These are phyloP conservation scores for Carassius auratus DNA, from an alignment of 2,113 vertebrate species.

Conservation along the genomic window DNA sequence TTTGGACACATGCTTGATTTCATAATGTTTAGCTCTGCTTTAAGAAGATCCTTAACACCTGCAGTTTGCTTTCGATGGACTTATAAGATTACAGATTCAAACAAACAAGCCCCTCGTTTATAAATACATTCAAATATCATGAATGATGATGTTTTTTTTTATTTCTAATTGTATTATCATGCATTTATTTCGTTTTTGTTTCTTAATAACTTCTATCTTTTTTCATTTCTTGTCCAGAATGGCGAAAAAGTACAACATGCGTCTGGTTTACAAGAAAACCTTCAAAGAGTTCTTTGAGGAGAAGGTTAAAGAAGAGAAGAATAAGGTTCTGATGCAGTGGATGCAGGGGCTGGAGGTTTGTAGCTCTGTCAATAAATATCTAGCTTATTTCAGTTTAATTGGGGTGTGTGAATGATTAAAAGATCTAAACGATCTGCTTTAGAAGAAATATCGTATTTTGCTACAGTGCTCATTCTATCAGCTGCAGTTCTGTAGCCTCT, in stretches of 20 bases:
- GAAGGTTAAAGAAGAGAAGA: slow-evolving; percentile 86
- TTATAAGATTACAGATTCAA: too few relatives aligned
- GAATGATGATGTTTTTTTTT: not conserved
- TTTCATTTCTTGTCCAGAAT: slow-evolving; percentile 76
- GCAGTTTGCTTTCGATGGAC: too few relatives aligned
- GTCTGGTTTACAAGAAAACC: slow-evolving; percentile 86
- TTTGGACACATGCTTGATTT: too few relatives aligned
- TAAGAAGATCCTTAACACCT: not conserved
- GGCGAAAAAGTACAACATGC: slow-evolving; percentile 93
- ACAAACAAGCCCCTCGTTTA: too few relatives aligned
- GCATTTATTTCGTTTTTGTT: not conserved
- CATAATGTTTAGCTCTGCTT: not conserved
- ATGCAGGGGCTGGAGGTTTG: slow-evolving; percentile 90
- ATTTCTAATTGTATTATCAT: too few relatives aligned
- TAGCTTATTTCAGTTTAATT: too few relatives aligned
- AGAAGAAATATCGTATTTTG: too few relatives aligned
- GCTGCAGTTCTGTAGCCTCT: too few relatives aligned
- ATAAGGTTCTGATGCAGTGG: slow-evolving; percentile 86
- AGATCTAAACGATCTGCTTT: too few relatives aligned
- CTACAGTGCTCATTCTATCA: too few relatives aligned
- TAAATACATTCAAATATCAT: not conserved
- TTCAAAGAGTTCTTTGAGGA: slow-evolving; percentile 93
- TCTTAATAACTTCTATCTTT: not conserved
- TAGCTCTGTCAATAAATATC: not conserved
- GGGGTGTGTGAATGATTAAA: too few relatives aligned